These are phyloP conservation scores for Tethya wilhelma DNA, from an alignment of 37 sponge, comb jelly and placozoan genomes.

Conservation along the genomic window DNA sequence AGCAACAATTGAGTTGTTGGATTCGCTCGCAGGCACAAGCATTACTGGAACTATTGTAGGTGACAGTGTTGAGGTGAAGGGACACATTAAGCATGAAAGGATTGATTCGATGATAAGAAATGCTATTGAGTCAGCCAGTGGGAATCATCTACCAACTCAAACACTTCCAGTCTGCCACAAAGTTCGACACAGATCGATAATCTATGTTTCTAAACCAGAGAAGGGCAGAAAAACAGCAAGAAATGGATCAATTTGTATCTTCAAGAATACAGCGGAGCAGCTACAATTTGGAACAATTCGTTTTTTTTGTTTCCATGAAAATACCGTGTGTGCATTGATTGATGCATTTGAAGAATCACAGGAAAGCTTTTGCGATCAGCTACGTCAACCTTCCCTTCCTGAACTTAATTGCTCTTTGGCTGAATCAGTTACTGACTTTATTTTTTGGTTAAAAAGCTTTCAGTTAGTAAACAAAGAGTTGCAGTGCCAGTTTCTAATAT, in stretches of 20 bases:
- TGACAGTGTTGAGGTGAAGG: background rate
- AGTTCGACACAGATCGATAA: background rate
- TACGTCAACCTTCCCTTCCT: background rate
- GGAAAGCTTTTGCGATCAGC: background rate
- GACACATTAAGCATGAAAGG: background rate
- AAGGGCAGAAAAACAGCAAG: background rate
- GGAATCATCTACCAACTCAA: background rate
- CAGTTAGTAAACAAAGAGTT: too few relatives aligned
- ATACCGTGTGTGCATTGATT: background rate
- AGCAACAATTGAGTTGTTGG: too few relatives aligned
- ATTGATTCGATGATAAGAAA: background rate
- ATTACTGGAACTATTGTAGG: background rate
- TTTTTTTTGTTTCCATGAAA: background rate
- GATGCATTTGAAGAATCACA: background rate
- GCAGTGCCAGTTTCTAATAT: background rate
- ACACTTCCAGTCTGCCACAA: background rate
- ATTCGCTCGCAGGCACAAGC: background rate
- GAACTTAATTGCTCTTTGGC: background rate
- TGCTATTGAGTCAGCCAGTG: background rate
- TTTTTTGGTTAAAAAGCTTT: background rate
- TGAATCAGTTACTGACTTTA: background rate
- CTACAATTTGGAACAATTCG: slow-evolving; percentile 6
- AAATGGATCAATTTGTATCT: background rate
- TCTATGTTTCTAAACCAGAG: background rate
- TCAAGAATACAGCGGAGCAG: background rate